Evolutionary conservation across 2,888 invertebrate genomes (phyloP).

Genomic region (Acanthosoma haemorrhoidale): DNA sequence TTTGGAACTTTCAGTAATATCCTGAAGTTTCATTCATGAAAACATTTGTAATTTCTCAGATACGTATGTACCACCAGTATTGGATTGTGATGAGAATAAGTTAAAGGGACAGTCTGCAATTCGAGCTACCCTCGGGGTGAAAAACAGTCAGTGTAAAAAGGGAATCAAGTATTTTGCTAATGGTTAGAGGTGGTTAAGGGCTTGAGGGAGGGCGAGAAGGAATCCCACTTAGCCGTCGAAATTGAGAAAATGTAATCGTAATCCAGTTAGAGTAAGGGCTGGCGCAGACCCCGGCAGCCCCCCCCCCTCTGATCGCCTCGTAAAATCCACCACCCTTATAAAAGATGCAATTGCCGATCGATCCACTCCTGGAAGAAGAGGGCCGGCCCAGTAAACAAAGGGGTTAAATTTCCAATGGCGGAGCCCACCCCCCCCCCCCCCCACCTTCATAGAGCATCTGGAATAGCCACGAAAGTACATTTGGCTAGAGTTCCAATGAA

Average conservation of each 20-base stretch:
- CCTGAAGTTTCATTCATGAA: too few species aligned
- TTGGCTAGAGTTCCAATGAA: too few species aligned
- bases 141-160: neutral
- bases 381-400: too few species aligned
- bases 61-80: too few species aligned
- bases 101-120: neutral
- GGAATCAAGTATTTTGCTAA: neutral
- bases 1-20: too few species aligned
- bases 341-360: neutral
- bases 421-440: neutral
- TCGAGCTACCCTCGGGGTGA: neutral
- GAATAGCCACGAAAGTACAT: too few species aligned
- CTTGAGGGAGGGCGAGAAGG: too few species aligned
- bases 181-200: neutral
- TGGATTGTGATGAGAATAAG: too few species aligned
- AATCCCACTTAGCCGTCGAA: neutral
- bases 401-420: neutral
- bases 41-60: too few species aligned
- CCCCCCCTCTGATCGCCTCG: conserved; percentile 11
- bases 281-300: too few species aligned
- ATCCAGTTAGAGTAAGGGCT: neutral
- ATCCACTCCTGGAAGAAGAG: neutral
- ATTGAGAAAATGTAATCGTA: conserved; percentile 13
- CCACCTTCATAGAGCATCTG: too few species aligned
- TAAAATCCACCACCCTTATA: conserved; percentile 4